Evolutionary conservation across 2,113 vertebrate species (phyloP).

Genomic region (Acinonyx jubatus): DNA sequence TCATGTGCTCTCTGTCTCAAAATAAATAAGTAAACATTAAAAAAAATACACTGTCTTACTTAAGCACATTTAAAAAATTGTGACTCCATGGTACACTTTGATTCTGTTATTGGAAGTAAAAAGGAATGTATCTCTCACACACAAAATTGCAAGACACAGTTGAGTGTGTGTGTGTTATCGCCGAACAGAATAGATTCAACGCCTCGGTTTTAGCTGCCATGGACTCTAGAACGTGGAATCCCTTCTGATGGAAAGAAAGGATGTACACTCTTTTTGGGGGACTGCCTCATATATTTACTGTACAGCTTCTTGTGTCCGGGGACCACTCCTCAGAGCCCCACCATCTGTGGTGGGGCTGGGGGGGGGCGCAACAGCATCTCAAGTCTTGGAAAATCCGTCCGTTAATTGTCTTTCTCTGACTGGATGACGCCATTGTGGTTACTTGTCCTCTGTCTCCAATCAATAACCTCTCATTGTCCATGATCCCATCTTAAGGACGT

Average conservation of each 20-base stretch:
- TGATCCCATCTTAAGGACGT: conserved; percentile 76
- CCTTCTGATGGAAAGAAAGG: conserved; percentile 41
- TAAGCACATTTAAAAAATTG: not conserved
- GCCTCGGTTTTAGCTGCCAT: not conserved
- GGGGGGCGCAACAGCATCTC: conserved; percentile 47
- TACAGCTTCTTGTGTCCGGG: conserved; percentile 65
- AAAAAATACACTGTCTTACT: not conserved
- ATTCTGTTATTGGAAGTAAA: not conserved
- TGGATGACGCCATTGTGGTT: conserved; percentile 79
- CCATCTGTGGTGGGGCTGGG: conserved; percentile 68
- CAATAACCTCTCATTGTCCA: conserved; percentile 80
- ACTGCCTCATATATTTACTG: conserved; percentile 27
- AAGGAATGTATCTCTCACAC: not conserved
- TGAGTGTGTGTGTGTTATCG: not conserved
- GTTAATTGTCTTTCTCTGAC: conserved; percentile 76
- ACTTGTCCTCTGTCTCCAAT: conserved; percentile 72
- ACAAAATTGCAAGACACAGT: not conserved
- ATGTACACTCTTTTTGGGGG: not conserved
- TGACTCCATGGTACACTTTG: not conserved
- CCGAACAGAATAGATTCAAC: not conserved
- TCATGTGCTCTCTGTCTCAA: too few relatives aligned
- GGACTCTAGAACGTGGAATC: conserved; percentile 12
- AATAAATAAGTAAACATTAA: too few relatives aligned
- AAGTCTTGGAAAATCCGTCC: conserved; percentile 70
- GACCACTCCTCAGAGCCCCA: conserved; percentile 37